phyloP scores from a whole-genome alignment of 2,888 invertebrate species.

The Oxyscelio sp. region DNA sequence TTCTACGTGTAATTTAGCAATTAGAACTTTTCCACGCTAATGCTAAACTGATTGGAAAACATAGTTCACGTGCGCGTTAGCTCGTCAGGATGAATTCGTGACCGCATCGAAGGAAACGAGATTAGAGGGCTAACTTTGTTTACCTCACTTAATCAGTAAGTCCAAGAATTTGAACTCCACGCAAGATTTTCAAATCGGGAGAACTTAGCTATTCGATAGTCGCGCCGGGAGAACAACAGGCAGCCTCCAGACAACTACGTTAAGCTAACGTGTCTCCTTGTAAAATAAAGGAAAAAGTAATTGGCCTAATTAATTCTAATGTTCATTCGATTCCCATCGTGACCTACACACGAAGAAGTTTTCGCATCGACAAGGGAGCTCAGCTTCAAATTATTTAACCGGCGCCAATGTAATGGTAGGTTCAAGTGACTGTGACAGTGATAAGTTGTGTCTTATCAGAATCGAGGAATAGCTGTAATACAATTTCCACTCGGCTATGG shows the following conservation, averaged over 20 bases:
- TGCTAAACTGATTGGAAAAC: conserved; percentile 86
- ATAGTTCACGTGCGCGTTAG: conserved; percentile 72
- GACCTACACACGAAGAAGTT: conserved; percentile 18
- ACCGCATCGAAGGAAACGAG: conserved; percentile 84
- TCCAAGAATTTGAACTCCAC: conserved; percentile 80
- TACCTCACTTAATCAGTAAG: conserved; percentile 84
- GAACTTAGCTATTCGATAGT: conserved; percentile 57
- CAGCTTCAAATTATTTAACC: conserved; percentile 44
- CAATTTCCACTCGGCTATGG: too few relatives aligned
- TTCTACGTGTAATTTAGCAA: too few relatives aligned
- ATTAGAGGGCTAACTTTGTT: conserved; percentile 87
- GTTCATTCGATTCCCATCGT: conserved; percentile 27
- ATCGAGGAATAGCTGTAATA: too few relatives aligned
- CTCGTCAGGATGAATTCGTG: conserved; percentile 81
- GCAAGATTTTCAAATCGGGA: conserved; percentile 49
- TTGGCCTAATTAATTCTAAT: conserved; percentile 41
- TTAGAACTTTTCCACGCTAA: conserved; percentile 86
- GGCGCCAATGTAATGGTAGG: conserved; percentile 41
- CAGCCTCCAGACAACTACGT: conserved; percentile 23
- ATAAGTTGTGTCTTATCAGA: too few relatives aligned
- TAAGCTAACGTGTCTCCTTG: conserved; percentile 33
- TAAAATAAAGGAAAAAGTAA: conserved; percentile 27
- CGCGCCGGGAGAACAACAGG: conserved; percentile 29
- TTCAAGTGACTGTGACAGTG: too few relatives aligned
- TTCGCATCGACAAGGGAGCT: background rate